Percentiles rank a stretch among this genome's conserved stretches.
phyloP scores from a whole-genome alignment of 2,113 vertebrate genomes.

The Periophthalmus modestus region DNA sequence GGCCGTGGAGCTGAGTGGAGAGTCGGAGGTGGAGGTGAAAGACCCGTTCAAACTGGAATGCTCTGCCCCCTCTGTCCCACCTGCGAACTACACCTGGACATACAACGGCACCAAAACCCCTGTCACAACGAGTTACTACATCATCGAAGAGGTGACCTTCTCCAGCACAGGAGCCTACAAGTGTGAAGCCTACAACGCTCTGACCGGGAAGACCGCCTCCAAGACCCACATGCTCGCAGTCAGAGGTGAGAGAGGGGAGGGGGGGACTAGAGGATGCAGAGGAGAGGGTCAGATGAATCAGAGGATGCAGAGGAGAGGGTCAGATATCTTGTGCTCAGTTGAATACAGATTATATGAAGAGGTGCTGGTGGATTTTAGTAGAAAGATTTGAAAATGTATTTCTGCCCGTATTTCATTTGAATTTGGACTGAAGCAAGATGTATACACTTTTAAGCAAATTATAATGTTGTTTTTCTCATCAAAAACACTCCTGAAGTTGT shows the following conservation, averaged over 20 bases:
- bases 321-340: too few relatives aligned
- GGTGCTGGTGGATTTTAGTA: too few relatives aligned
- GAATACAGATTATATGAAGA: too few relatives aligned
- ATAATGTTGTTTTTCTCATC: too few relatives aligned
- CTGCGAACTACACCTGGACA: constrained; percentile 66
- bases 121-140: rapidly evolving
- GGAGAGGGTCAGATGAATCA: too few relatives aligned
- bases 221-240: constrained; percentile 36
- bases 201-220: constrained; percentile 36
- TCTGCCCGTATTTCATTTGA: too few relatives aligned
- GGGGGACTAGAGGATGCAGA: too few relatives aligned
- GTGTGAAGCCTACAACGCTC: constrained; percentile 57
- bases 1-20: rapidly evolving
- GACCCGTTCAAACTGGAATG: not conserved
- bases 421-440: too few relatives aligned
- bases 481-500: too few relatives aligned
- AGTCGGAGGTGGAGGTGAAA: not conserved
- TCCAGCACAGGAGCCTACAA: constrained; percentile 63
- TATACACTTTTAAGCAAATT: too few relatives aligned
- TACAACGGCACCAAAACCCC: constrained; percentile 36
- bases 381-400: too few relatives aligned
- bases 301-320: too few relatives aligned
- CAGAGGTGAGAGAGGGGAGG: constrained; percentile 56
- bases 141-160: not conserved
- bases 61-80: constrained; percentile 37